Evolutionary conservation across 2,113 vertebrate genomes (phyloP).

Genomic region (Pristiophorus japonicus): DNA sequence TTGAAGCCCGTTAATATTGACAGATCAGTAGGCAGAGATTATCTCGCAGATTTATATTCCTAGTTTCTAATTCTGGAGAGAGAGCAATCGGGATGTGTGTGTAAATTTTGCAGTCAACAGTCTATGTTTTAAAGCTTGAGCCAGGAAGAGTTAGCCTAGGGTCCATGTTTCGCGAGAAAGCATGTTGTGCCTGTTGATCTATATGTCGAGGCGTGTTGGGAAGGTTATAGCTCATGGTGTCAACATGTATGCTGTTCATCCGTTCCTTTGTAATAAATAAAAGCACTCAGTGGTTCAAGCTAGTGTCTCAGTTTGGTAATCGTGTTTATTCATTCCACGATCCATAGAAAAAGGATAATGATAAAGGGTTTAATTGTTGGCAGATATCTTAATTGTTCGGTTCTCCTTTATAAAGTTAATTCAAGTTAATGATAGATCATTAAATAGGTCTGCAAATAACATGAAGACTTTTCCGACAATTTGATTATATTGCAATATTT

Average conservation of each 20-base stretch:
- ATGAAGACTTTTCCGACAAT: neutral
- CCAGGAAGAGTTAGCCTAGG: neutral
- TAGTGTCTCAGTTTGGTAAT: neutral
- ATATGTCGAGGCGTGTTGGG: neutral
- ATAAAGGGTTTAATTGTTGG: neutral
- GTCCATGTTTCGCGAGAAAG: no score
- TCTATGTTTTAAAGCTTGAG: neutral
- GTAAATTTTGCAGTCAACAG: neutral
- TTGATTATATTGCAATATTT: neutral
- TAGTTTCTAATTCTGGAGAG: neutral
- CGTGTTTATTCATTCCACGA: neutral
- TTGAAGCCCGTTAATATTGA: neutral
- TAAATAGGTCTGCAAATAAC: neutral
- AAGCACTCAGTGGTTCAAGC: neutral
- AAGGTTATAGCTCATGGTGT: neutral
- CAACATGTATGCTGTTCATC: neutral
- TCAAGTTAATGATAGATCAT: neutral
- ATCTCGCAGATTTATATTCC: neutral
- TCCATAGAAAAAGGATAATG: no score
- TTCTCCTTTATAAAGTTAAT: neutral
- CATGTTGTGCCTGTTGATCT: neutral
- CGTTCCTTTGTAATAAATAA: neutral
- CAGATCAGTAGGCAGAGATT: neutral
- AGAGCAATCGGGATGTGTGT: neutral
- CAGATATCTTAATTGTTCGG: neutral